Base-by-base conservation (phyloP, 2,797 vertebrate species). In the Brachymystax lenok region DNA sequence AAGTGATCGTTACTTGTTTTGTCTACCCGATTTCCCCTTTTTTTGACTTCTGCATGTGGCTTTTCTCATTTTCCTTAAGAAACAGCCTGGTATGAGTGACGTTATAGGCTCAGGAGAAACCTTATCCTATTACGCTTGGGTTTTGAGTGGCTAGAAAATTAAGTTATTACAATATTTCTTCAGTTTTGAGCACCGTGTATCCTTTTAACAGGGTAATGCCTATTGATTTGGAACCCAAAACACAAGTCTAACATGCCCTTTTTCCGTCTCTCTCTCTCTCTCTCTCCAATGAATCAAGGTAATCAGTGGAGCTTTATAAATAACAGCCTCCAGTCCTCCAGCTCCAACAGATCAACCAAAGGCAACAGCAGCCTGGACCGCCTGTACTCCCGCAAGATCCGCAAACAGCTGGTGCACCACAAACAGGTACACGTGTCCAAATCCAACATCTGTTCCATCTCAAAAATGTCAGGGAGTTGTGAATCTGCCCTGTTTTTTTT, bases 271-370 rank as follows among this genome's bases (percentile, higher is more conserved):
- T 84, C 5, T 35, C 0, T 79, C 40, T 84, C 5, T 35, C 0
- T 79, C 40, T 83, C 5, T 77, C 28, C 28, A 54, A 66, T 54
- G 21, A 33, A 19, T 40, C 54, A 72, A 99, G 98, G 98, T 75
- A 99, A 97, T 87, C 98, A 99, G 83, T 99, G 98, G 98, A 99
- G 97, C 93, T 99, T 99, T 89, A 99, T 99, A 89, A 99, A 99
- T 79, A 99, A 99, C 84, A 99, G 93, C 85, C 95, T 99, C 74
- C 98, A 99, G 83, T 97, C 97, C 70, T 97, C 98, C 86, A 97
- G 92, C 84, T 91, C 96, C 77, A 96, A 86, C 92, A 93, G 97
- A 78, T 95, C 97, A 8, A 92, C 96, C 77, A 99, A 99, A 94
- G 96, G 97, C 88, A 97, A 91, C 93, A 98, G 96, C 92, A 99